These are phyloP conservation scores for Drosophila nigrodunni DNA, from an alignment of 1,140 invertebrate genomes.

Conservation along the genomic window DNA sequence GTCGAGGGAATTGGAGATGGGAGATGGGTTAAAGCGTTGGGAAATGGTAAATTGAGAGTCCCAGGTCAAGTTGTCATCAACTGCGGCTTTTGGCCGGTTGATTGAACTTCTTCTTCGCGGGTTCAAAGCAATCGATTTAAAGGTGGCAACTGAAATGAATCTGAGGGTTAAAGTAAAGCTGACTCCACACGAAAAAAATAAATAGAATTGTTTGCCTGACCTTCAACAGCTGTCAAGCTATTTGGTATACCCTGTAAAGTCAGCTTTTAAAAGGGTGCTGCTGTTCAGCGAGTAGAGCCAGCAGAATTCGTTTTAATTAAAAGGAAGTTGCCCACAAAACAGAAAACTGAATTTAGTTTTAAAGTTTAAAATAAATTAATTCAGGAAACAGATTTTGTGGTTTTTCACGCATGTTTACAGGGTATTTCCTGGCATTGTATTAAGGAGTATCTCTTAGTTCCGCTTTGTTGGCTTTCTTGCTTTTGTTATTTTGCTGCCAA, in stretches of 20 bases:
- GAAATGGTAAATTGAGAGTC: constrained; percentile 4
- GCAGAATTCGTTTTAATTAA: too few relatives aligned
- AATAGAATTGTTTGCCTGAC: constrained; percentile 73
- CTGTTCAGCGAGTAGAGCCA: too few relatives aligned
- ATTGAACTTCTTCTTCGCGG: constrained; percentile 63
- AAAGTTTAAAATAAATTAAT: too few relatives aligned
- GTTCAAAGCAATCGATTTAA: constrained; percentile 68
- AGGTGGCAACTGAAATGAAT: constrained; percentile 26
- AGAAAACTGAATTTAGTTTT: too few relatives aligned
- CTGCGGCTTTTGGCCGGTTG: constrained; percentile 49
- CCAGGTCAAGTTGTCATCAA: constrained; percentile 50
- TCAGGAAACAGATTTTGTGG: too few relatives aligned
- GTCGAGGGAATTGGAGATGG: constrained; percentile 9
- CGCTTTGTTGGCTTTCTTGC: constrained; percentile 9
- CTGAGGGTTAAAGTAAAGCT: constrained; percentile 25
- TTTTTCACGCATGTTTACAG: not conserved
- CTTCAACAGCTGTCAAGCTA: constrained; percentile 58
- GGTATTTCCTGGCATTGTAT: not conserved
- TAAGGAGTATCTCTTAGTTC: constrained; percentile 26
- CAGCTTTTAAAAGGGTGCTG: not conserved
- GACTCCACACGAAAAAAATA: constrained; percentile 50
- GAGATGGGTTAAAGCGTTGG: not conserved
- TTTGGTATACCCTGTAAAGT: constrained; percentile 23
- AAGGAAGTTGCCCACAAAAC: too few relatives aligned
- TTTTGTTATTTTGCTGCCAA: constrained; percentile 31